A percentile compares a stretch with the other conserved stretches of the same genome.
These are phyloP conservation scores for Myotis brandtii DNA, from an alignment of 2,113 vertebrate genomes.

Conservation along the genomic window DNA sequence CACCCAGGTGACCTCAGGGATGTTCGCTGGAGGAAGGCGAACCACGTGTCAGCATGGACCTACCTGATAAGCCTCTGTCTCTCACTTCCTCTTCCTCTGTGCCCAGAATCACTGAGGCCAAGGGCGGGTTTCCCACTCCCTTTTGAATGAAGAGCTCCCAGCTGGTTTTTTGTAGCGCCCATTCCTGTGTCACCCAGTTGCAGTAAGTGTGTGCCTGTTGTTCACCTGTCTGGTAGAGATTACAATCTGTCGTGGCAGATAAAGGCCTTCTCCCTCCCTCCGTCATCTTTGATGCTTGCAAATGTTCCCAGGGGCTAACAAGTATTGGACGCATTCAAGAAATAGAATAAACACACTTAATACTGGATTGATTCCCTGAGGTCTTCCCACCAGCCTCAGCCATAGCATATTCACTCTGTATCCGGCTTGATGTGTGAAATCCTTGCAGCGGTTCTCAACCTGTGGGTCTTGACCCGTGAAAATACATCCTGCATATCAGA, in stretches of 20 bases:
- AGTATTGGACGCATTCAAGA: neutral
- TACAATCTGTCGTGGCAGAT: neutral
- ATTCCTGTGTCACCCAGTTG: neutral
- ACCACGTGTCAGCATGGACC: fast-evolving
- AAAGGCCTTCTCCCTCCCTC: neutral
- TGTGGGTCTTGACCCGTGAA: too few relatives aligned
- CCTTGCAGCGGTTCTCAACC: neutral
- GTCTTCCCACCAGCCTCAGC: neutral
- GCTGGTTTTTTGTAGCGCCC: neutral
- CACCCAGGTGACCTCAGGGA: neutral
- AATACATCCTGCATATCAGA: too few relatives aligned
- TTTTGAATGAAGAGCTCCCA: neutral
- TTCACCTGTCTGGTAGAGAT: neutral
- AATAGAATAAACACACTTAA: neutral
- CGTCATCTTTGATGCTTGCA: neutral
- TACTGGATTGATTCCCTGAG: neutral
- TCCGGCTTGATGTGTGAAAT: neutral
- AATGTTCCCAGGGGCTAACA: neutral
- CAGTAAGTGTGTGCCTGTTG: neutral
- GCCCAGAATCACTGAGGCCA: neutral
- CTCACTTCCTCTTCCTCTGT: neutral
- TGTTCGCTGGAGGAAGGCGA: neutral
- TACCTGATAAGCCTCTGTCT: neutral
- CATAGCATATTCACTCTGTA: neutral
- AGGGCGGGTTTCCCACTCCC: neutral